Conservation (phyloP, 2,888 invertebrate species). For the Ochropacha duplaris region DNA sequence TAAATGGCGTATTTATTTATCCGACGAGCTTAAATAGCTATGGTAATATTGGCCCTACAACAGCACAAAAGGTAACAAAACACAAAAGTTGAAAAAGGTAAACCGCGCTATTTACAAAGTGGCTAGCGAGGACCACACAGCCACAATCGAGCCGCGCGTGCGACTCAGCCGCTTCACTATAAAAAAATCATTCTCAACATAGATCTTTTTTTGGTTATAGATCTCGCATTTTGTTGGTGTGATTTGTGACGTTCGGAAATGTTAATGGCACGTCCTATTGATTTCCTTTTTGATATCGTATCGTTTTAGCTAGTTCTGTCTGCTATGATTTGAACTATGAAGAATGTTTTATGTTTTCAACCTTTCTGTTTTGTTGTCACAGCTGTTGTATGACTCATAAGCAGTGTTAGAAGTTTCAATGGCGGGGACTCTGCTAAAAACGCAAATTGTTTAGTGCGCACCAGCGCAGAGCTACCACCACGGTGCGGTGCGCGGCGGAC, state of each 20-base stretch:
- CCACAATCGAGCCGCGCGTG: conserved; percentile 82
- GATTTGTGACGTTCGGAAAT: conserved; percentile 82
- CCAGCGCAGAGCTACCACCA: conserved; percentile 19
- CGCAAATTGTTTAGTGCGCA: conserved; percentile 59
- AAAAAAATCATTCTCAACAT: conserved; percentile 78
- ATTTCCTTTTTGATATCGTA: conserved; percentile 50
- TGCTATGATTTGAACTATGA: background rate
- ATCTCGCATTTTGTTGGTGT: conserved; percentile 81
- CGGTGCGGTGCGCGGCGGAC: conserved; percentile 14
- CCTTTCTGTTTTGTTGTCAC: background rate
- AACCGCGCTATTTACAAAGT: conserved; percentile 84
- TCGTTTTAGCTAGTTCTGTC: conserved; percentile 4
- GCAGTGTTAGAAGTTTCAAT: conserved; percentile 16
- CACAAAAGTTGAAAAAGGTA: conserved; percentile 83
- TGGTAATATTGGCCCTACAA: conserved; percentile 83
- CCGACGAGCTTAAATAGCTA: conserved; percentile 82
- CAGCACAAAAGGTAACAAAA: conserved; percentile 84
- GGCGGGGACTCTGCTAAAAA: conserved; percentile 57
- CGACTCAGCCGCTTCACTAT: conserved; percentile 71
- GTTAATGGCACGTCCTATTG: conserved; percentile 73
- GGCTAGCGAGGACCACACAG: conserved; percentile 83
- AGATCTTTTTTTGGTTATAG: conserved; percentile 78
- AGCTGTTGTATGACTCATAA: background rate
- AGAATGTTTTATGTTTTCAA: background rate
- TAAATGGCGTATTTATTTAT: conserved; percentile 83